Evolutionary conservation across 2,888 invertebrate species (phyloP), one percentile per base, ranked within the genome.

Genomic region (Ectropis crepuscularia): DNA sequence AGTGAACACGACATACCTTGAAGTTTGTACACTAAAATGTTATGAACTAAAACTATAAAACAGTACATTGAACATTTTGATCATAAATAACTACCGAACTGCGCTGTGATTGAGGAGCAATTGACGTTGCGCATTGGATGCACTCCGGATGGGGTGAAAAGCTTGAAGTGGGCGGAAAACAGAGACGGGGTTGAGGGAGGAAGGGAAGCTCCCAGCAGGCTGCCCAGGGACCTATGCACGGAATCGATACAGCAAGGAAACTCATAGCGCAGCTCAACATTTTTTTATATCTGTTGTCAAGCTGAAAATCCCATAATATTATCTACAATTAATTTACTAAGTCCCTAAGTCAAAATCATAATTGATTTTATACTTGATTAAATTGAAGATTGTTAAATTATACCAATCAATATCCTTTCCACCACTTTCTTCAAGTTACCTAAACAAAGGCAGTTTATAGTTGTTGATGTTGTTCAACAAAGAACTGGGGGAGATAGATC

Each of bases 201-300:
- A n/a, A 49, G 9, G 41, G 16, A 55, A 54, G 12, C 36, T 48
- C 0, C 57, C 69, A 72, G 57, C 57, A 28, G 16, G 16, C 16
- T 75, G 54, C 60, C 64, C 16, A 42, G 37, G 61, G 7, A 58
- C 59, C 16, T 28, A 28, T 28, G 64, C 71, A 69, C 16, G 16
- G 69, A 63, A 66, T 69, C 71, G 77, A 74, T 67, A 63, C 49
- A 48, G 62, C 61, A 50, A 41, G 2, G 10, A 49, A 9, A 12
- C 50, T 10, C 37, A 71, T 28, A 41, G 71, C 71, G 71, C 71
- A 71, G 37, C 69, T 68, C 69, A 68, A 67, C 58, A 51, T 61
- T 62, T 55, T 61, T 46, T 58, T 74, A 68, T 38, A 16, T 53
- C 53, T 45, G 28, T 49, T 46, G 50, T 41, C 53, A 28, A 28